Base-by-base conservation (phyloP, 2,888 invertebrate species). In the Paralinhomoeus sp. region DNA sequence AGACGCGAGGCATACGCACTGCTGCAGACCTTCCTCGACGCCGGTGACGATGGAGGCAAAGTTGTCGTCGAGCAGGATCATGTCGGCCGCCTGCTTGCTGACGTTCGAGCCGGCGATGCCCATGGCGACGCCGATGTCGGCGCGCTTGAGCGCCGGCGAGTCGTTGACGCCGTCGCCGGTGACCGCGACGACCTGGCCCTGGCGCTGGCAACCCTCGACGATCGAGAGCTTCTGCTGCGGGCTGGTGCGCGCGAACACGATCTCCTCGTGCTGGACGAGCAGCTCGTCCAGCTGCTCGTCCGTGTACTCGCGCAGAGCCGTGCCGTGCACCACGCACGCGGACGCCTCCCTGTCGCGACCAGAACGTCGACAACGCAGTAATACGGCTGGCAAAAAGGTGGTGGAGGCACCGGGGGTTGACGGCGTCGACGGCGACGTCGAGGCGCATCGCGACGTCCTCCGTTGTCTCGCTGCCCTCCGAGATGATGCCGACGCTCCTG, bases 61-160 rank as follows among this genome's bases (percentile, higher is more conserved):
- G 71, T 93, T 93, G 69, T 93, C 93, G 63, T 93, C 91, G 51
- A 93, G 73, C 56, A 93, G 72, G 64, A 93, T 91, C 91, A 93
- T 93, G 74, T 93, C 93, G n/a, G 57, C 57, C 1, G 57, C 57
- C 43, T 54, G 54, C 42, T 57, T 57, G 35, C 54, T 54, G n/a
- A 57, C 57, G 36, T 57, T 55, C 9, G 55, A 54, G 34, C 57
- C 57, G 15, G 56, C 51, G 31, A 57, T 57, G 38, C 57, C 57
- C 57, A 57, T 57, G 3, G 57, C 57, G 27, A 57, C 54, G 47
- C 56, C 51, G 37, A 51, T 83, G 64, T 84, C 83, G 40, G 84
- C 83, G 66, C 82, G 83, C 70, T 83, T 83, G 61, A 84, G 67
- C 41, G 84, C 84, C 38, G 83, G 83, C 1, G 83, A 83, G 67